Evolutionary conservation across 1,140 invertebrate genomes (phyloP).

Genomic region (Neocloeon triangulifer): DNA sequence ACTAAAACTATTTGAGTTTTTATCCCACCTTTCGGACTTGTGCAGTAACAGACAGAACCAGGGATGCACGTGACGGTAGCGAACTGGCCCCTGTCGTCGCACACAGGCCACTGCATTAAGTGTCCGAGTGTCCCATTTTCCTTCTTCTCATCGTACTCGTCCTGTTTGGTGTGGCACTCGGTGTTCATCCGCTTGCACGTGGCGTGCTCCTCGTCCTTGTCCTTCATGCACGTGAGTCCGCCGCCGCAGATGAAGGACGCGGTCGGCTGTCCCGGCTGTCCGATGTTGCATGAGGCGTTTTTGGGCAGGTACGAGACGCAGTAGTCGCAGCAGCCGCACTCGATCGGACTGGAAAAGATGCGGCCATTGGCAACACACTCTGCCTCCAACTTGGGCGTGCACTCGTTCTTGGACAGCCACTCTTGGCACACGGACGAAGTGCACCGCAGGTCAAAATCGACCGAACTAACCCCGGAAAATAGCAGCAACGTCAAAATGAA

Average conservation of each 20-base stretch:
- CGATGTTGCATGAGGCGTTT: conserved; percentile 15
- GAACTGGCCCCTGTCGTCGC: conserved; percentile 27
- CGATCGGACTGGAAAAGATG: no score
- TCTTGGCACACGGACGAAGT: no score
- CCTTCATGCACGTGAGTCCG: background rate
- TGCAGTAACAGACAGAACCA: conserved; percentile 23
- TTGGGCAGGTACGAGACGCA: conserved; percentile 21
- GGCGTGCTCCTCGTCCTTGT: conserved; percentile 10
- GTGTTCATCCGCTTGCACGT: conserved; percentile 17
- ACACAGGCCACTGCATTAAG: conserved; percentile 21
- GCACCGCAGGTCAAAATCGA: no score
- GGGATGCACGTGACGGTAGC: conserved; percentile 25
- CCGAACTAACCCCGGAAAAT: no score
- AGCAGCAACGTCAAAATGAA: no score
- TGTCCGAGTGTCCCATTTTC: conserved; percentile 15
- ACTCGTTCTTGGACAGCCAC: no score
- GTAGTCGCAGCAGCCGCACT: conserved; percentile 31
- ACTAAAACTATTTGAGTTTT: no score
- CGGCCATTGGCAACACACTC: no score
- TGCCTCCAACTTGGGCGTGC: no score
- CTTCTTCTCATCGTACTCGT: conserved; percentile 17
- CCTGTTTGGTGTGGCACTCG: conserved; percentile 19
- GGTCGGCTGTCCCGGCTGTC: conserved; percentile 11
- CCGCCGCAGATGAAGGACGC: background rate
- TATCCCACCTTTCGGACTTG: background rate